A percentile compares a stretch with the other conserved stretches of the same genome.
Evolutionary conservation across 2,888 invertebrate species (phyloP).

Genomic region (Elysia crispata): DNA sequence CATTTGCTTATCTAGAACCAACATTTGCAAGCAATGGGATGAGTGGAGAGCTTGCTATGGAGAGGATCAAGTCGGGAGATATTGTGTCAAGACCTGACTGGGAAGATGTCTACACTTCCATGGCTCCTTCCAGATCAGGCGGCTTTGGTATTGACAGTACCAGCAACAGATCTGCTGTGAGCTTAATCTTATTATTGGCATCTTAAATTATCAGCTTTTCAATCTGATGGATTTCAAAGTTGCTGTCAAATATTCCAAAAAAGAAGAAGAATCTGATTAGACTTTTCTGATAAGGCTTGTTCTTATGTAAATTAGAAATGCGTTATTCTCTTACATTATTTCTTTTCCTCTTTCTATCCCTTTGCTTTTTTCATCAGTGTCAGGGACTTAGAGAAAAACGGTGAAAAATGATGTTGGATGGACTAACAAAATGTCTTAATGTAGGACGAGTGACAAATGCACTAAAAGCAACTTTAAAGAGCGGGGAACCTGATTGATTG

Average conservation of each 20-base stretch:
- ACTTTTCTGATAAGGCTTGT: neutral
- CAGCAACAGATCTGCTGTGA: too few relatives aligned
- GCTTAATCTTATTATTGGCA: neutral
- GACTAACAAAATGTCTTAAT: too few relatives aligned
- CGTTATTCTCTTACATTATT: too few relatives aligned
- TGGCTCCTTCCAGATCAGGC: conserved; percentile 52
- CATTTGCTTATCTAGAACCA: conserved; percentile 1
- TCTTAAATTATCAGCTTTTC: neutral
- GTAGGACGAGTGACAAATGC: too few relatives aligned
- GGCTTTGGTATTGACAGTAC: too few relatives aligned
- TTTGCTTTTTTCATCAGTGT: too few relatives aligned
- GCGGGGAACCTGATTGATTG: too few relatives aligned
- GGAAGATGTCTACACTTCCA: conserved; percentile 69
- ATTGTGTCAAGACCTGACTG: conserved; percentile 64
- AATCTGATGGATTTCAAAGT: neutral
- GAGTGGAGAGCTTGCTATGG: conserved; percentile 53
- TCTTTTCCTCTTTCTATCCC: too few relatives aligned
- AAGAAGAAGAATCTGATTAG: neutral
- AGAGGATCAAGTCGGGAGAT: conserved; percentile 61
- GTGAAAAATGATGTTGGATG: too few relatives aligned
- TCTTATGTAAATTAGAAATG: too few relatives aligned
- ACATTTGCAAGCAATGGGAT: conserved; percentile 19
- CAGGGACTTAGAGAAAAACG: too few relatives aligned
- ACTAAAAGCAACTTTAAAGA: too few relatives aligned
- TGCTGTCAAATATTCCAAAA: neutral